Base-by-base conservation (phyloP, 2,888 invertebrate species). In the Leptinotarsa juncta region DNA sequence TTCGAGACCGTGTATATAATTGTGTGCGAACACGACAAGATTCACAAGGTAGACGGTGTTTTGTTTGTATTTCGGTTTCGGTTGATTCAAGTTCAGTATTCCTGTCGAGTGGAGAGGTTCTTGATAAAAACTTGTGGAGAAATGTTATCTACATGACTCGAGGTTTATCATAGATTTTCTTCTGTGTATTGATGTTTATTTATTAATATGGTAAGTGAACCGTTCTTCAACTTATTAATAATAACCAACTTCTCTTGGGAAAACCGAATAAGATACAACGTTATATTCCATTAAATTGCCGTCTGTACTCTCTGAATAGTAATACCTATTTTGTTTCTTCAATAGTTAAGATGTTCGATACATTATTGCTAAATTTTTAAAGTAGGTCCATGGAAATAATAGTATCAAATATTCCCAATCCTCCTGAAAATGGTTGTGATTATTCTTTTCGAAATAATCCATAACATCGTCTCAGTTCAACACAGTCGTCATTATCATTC, bases 31-130 rank as follows among this genome's bases (percentile, higher is more conserved):
- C 57, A 23, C 14, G 20, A 4, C 57, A 23, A 20, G 57, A 57
- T 15, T 57, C 14, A 14, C 57, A 14, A 23, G 57, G 57, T 57
- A 57, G 20, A 57, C 23, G 20, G 57, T 57, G 57, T 57, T 57
- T 57, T 57, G 57, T 57, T 57, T 57, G 23, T 57, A 57, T 57
- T 23, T 57, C 57, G 12, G 57, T 57, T 57, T 20, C 20, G 57
- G 14, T 4, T 57, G 14, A 23, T 20, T 57, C 57, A 57, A 57
- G 57, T 57, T 57, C 57, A 57, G 20, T 23, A 57, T 57, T 15
- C 15, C 15, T 20, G 18, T 23, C 15, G 23, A 26, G 57, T 26
- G 12, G 57, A 23, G 23, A 15, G 23, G 23, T 23, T 16, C 18
- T 18, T 23, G 26, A 20, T 14, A 12, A 4, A 5, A 15, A 20